Conservation (phyloP, 2,797 vertebrate species). For the Emydoidea blandingii region DNA sequence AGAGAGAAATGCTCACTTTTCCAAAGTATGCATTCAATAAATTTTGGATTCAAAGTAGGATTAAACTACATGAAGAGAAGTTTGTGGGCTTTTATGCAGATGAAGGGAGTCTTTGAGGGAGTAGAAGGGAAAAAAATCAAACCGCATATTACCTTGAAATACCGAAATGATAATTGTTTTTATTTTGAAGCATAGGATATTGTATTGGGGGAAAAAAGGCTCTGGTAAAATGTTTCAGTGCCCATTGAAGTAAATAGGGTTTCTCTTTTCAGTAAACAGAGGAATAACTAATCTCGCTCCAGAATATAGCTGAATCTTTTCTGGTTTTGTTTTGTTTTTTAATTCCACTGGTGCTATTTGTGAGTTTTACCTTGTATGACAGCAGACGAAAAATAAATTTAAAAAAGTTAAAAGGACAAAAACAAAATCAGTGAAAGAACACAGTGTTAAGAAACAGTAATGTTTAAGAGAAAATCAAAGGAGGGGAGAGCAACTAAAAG, state of each 20-base stretch:
- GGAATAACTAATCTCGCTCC: slow-evolving; percentile 59
- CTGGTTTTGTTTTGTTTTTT: slow-evolving; percentile 60
- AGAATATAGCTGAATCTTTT: slow-evolving; percentile 40
- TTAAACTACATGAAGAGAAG: neutral
- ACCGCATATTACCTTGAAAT: neutral
- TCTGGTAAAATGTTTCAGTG: slow-evolving; percentile 49
- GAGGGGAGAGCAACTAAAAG: slow-evolving; percentile 75
- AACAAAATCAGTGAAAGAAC: slow-evolving; percentile 74
- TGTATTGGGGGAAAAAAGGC: slow-evolving; percentile 26
- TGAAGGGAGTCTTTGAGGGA: slow-evolving; percentile 20
- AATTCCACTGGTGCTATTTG: slow-evolving; percentile 40
- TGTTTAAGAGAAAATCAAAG: slow-evolving; percentile 80
- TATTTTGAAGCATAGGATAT: neutral
- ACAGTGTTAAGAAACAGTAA: slow-evolving; percentile 76
- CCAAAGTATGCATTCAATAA: slow-evolving; percentile 29
- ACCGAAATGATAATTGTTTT: slow-evolving; percentile 50
- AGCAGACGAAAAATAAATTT: slow-evolving; percentile 57
- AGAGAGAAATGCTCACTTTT: slow-evolving; percentile 40
- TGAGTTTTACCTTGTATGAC: slow-evolving; percentile 41
- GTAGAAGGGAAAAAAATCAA: neutral
- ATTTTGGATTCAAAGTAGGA: slow-evolving; percentile 23
- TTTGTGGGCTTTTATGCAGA: slow-evolving; percentile 9
- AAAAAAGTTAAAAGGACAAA: slow-evolving; percentile 65
- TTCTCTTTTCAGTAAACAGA: slow-evolving; percentile 65
- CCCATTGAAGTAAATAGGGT: slow-evolving; percentile 24